Base-by-base conservation (phyloP, 2,797 vertebrate genomes). In the Sarcoramphus papa region DNA sequence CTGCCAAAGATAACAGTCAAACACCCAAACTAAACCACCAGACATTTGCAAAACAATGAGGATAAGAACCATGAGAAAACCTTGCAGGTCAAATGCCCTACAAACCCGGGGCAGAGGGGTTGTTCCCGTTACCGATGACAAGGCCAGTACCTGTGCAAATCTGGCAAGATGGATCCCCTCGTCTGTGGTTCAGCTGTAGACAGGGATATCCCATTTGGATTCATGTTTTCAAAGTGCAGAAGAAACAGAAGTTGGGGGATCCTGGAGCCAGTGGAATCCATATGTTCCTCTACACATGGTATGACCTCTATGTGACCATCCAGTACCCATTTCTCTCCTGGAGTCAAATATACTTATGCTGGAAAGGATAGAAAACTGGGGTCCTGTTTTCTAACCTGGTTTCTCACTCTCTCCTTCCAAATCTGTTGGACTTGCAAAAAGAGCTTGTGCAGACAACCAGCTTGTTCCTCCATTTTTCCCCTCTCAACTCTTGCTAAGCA, bases 1-100 rank as follows among this genome's bases (percentile, higher is more conserved):
- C 37, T 94, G 88, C 79, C 79, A 88, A 75, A 48, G 62, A 14
- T 57, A 94, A 67, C 48, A 85, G 72, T 50, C 40, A 72, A 75
- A 83, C 35, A 41, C 40, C 21, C 75, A 45, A 35, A 75, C 9
- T 35, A 80, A 90, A 47, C 30, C 73, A 72, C n/a, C 65, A 69
- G 57, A 53, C 22, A 28, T 54, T 37, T 76, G 40, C 62, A 80
- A 77, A 90, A 83, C 47, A 40, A 16, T 8, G 33, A 88, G 33
- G 40, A 14, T 35, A 51, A 60, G 56, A 73, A 59, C 45, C 18
- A 14, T 33, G 40, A 72, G 64, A 60, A 86, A 60, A 40, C 28
- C 68, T 81, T 76, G 51, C 51, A 62, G 37, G 40, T n/a, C 8
- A 7, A 37, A 41, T 53, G 43, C 33, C n/a, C 18, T 35, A 6